These are phyloP conservation scores for Acyrthosiphon pisum DNA, from an alignment of 1,140 invertebrate genomes.

Conservation along the genomic window DNA sequence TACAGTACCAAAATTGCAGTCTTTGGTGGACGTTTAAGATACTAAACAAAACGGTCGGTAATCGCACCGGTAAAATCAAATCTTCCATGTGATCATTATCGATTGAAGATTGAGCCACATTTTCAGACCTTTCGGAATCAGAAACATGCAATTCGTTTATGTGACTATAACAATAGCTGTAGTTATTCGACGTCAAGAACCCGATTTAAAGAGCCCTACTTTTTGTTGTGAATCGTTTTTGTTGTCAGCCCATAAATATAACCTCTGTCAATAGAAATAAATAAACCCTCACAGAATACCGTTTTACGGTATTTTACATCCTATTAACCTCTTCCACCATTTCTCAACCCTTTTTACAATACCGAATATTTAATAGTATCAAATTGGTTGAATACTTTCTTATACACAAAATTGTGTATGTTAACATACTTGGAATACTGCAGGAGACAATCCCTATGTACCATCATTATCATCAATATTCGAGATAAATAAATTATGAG, in stretches of 20 bases:
- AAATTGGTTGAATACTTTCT: neutral
- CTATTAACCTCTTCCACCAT: constrained; percentile 17
- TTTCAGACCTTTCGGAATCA: neutral
- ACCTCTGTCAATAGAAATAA: constrained; percentile 21
- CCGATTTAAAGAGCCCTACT: neutral
- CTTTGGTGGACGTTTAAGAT: neutral
- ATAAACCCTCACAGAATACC: neutral
- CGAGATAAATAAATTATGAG: neutral
- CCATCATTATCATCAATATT: neutral
- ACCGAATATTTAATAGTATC: neutral
- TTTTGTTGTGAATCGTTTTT: constrained; percentile 3
- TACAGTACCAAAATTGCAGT: neutral
- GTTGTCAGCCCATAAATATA: constrained; percentile 24
- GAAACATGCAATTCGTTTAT: constrained; percentile 10
- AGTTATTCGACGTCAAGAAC: constrained; percentile 13
- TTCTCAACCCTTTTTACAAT: neutral
- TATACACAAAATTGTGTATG: neutral
- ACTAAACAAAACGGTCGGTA: neutral
- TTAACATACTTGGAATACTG: neutral
- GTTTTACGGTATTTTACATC: constrained; percentile 29
- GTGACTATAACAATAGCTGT: neutral
- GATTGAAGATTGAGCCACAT: neutral
- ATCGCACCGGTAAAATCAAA: neutral
- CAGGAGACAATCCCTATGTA: neutral
- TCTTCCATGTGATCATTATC: neutral